Conservation (phyloP, 2,888 invertebrate genomes). For the Lagria hirta region DNA sequence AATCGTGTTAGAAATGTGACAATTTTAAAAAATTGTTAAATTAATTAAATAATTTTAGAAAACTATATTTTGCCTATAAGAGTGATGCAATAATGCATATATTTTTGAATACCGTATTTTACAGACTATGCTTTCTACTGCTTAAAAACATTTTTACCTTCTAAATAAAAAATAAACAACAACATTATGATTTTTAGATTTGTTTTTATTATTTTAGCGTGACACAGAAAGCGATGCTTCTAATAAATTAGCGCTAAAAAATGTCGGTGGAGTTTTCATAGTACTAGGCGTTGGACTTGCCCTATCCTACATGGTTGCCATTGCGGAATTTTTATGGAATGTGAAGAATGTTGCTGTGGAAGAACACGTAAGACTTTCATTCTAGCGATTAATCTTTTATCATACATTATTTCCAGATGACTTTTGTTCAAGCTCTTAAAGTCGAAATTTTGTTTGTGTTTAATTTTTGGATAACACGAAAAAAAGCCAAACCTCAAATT, state of each 20-base stretch:
- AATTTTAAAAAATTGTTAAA: too few relatives aligned
- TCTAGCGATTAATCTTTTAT: too few relatives aligned
- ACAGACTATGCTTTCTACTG: not conserved
- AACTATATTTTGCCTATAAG: too few relatives aligned
- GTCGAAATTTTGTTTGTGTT: conserved; percentile 68
- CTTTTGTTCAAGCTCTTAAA: conserved; percentile 66
- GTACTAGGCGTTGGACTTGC: conserved; percentile 75
- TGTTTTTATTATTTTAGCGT: conserved; percentile 9
- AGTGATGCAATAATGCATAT: too few relatives aligned
- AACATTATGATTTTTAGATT: too few relatives aligned
- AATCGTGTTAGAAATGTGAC: too few relatives aligned
- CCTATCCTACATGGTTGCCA: conserved; percentile 71
- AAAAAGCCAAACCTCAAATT: conserved; percentile 56
- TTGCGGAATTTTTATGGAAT: conserved; percentile 84
- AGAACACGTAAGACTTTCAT: conserved; percentile 74
- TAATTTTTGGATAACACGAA: conserved; percentile 69
- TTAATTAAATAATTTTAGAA: too few relatives aligned
- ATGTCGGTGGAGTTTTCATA: conserved; percentile 90
- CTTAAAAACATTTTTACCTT: not conserved
- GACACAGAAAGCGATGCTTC: conserved; percentile 42
- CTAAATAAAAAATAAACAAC: not conserved
- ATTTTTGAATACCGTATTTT: not conserved
- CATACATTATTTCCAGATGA: conserved; percentile 65
- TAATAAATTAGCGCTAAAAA: conserved; percentile 75
- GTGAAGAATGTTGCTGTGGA: conserved; percentile 75